Evolutionary conservation across 2,113 vertebrate genomes (phyloP).

Genomic region (Myrmecobius fasciatus): DNA sequence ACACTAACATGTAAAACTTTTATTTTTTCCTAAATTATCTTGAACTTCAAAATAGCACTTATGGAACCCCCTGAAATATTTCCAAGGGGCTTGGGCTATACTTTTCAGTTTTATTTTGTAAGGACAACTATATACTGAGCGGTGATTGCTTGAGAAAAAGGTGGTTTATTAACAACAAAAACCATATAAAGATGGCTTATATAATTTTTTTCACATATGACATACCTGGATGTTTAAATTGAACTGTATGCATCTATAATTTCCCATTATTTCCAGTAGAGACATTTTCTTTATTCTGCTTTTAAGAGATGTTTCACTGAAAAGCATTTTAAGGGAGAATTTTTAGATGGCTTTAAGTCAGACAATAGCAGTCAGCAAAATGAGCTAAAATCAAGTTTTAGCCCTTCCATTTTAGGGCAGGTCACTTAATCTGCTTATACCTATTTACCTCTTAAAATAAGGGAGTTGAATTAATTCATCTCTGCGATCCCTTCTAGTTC

Average conservation of each 20-base stretch:
- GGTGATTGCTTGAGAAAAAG: rapidly evolving
- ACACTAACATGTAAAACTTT: conserved; percentile 31
- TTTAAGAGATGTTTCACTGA: neutral
- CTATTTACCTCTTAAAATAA: neutral
- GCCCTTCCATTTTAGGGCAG: neutral
- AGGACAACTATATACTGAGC: rapidly evolving
- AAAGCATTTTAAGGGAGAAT: neutral
- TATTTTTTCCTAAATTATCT: neutral
- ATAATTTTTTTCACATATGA: rapidly evolving
- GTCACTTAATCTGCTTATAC: neutral
- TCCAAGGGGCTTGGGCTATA: rapidly evolving
- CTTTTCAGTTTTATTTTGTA: rapidly evolving
- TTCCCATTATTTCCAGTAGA: too few species aligned
- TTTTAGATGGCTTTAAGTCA: neutral
- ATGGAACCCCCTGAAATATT: rapidly evolving
- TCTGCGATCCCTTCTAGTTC: neutral
- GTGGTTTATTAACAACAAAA: neutral
- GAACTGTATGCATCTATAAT: neutral
- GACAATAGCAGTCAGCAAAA: neutral
- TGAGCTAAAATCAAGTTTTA: neutral
- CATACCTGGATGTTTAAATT: neutral
- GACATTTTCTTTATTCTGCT: neutral
- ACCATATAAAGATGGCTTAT: neutral
- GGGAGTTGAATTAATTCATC: neutral
- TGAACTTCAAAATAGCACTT: neutral